Evolutionary conservation across 2,888 invertebrate genomes (phyloP).

Genomic region (Acheta domesticus): DNA sequence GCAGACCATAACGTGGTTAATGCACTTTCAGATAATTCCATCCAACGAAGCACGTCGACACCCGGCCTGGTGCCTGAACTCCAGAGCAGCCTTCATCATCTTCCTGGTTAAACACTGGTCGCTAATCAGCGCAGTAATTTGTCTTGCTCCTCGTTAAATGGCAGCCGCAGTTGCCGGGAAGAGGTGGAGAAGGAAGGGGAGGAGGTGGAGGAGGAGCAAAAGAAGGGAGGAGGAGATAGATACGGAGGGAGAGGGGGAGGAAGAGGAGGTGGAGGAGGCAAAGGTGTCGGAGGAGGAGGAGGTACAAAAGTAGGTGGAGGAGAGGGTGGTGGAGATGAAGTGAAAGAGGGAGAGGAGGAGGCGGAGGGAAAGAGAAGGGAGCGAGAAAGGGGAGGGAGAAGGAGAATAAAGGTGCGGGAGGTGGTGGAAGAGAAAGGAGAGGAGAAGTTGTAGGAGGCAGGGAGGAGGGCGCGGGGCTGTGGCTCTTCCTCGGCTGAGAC

Average conservation of each 20-base stretch:
- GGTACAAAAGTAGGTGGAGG: background rate
- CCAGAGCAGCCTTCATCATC: background rate
- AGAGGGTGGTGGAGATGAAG: background rate
- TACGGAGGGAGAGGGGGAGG: too few species aligned
- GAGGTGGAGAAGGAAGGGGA: background rate
- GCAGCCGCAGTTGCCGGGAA: background rate
- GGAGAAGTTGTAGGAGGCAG: too few species aligned
- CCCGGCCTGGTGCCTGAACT: background rate
- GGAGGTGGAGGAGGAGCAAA: background rate
- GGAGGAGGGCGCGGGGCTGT: too few species aligned
- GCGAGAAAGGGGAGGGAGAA: too few species aligned
- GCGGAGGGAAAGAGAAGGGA: too few species aligned
- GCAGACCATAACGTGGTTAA: background rate
- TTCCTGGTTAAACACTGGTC: background rate
- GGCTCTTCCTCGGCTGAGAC: too few species aligned
- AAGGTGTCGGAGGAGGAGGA: background rate
- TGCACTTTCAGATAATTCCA: background rate
- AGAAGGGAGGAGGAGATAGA: background rate
- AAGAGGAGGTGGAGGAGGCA: too few species aligned
- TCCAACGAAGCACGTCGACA: background rate
- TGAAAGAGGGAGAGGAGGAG: too few species aligned
- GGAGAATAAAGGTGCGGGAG: too few species aligned
- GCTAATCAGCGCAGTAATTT: constrained; percentile 18
- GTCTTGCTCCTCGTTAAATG: background rate
- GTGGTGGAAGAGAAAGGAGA: too few species aligned